Percentiles rank a stretch among this genome's conserved stretches.
phyloP scores from a whole-genome alignment of 2,888 invertebrate genomes.

The Drosophila differens region DNA sequence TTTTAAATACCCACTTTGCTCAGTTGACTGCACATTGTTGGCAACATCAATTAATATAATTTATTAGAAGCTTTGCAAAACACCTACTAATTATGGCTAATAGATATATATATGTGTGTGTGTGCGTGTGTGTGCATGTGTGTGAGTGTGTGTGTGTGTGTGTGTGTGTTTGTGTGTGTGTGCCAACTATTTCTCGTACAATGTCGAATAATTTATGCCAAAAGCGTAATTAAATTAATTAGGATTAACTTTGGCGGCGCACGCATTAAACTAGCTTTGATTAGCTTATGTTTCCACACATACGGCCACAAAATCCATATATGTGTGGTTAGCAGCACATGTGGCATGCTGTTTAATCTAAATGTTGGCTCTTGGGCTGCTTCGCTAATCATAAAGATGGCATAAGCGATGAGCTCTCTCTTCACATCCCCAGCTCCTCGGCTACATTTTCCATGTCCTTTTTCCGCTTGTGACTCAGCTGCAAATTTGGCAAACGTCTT shows the following conservation, averaged over 20 bases:
- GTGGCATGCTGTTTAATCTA: constrained; percentile 72
- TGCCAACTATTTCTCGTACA: constrained; percentile 55
- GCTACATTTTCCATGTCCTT: background rate
- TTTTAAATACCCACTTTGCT: constrained; percentile 29
- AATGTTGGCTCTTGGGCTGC: constrained; percentile 68
- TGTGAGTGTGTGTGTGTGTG: constrained; percentile 1
- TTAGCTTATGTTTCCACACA: constrained; percentile 71
- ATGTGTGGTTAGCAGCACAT: constrained; percentile 46
- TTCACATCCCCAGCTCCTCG: constrained; percentile 2
- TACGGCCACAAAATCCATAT: constrained; percentile 53
- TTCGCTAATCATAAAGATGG: constrained; percentile 75
- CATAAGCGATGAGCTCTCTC: constrained; percentile 70
- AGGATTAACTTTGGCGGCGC: constrained; percentile 80
- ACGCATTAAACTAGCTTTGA: constrained; percentile 80
- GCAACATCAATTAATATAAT: constrained; percentile 70
- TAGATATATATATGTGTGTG: constrained; percentile 34
- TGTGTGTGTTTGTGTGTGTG: constrained; percentile 18
- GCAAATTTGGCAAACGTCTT: constrained; percentile 53
- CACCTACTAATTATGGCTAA: constrained; percentile 69
- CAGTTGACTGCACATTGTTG: constrained; percentile 37
- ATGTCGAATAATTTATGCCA: constrained; percentile 76
- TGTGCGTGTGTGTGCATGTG: background rate
- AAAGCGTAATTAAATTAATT: constrained; percentile 80
- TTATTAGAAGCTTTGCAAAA: constrained; percentile 62
- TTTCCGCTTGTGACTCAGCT: constrained; percentile 20